Base-by-base conservation (phyloP, 2,797 vertebrate genomes). In the Galaxias olidus region DNA sequence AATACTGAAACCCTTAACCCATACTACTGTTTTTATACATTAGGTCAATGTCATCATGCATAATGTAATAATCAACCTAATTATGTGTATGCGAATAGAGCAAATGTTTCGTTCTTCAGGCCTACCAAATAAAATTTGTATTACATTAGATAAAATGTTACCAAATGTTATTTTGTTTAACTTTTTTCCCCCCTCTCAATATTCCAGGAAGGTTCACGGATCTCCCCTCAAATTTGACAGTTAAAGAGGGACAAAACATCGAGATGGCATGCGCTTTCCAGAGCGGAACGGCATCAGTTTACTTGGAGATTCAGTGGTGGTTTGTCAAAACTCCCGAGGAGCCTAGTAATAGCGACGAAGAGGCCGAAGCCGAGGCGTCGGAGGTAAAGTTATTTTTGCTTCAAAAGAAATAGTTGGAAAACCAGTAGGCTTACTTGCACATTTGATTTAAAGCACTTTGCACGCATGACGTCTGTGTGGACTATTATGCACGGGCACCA, bases 281-380 rank as follows among this genome's bases (percentile, higher is more conserved):
- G 88, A 97, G 96, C 68, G 93, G 94, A 68, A 94, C 94, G 0
- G 75, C 94, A 49, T 97, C 96, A 0, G 95, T 97, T 65, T 97
- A 98, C 80, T 84, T 98, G 58, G 96, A 97, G 91, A 98, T 98
- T 84, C 96, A 98, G 79, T 98, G 96, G 96, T 98, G 96, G 96
- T 98, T 97, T 88, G 92, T 97, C 68, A 89, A 93, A 65, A 88
- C 90, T 0, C 92, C 91, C 0, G 92, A 92, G 61, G 94, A 95
- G 73, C 90, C 87, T 75, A 92, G 91, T 45, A 81, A 92, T 63
- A 94, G 82, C 72, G 85, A 91, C 19, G 89, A 94, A 55, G 92
- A 94, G 52, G 86, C 90, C 56, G 90, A 92, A 1, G 86, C 90
- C 61, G 89, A 92, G 40, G 94, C 96, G 95, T 95, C 96, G 94